These are phyloP conservation scores for Deroplatys truncata DNA, from an alignment of 2,888 invertebrate genomes.

Conservation along the genomic window DNA sequence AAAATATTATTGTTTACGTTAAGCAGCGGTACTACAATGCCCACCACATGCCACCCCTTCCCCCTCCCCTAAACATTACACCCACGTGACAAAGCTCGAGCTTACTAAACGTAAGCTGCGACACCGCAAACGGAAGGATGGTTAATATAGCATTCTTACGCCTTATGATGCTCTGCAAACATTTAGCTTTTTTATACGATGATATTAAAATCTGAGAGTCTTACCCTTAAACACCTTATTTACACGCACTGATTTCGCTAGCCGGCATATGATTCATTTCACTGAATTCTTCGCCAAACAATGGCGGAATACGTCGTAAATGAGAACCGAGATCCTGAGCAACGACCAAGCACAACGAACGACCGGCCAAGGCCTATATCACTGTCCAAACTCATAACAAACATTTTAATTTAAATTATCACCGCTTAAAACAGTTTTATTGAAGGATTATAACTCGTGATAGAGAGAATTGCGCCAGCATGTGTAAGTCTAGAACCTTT, in stretches of 20 bases:
- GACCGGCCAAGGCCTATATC: slow-evolving; percentile 26
- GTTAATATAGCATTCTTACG: background rate
- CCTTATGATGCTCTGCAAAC: background rate
- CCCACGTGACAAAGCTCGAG: slow-evolving; percentile 33
- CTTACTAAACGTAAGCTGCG: slow-evolving; percentile 30
- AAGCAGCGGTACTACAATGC: background rate
- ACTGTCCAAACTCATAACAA: slow-evolving; percentile 22
- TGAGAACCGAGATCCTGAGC: slow-evolving; percentile 22
- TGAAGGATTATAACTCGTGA: background rate
- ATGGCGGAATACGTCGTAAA: slow-evolving; percentile 31
- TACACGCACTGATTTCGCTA: background rate
- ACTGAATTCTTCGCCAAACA: slow-evolving; percentile 27
- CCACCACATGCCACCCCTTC: background rate
- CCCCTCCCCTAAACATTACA: slow-evolving; percentile 21
- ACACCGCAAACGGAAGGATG: slow-evolving; percentile 25
- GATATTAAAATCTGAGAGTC: background rate
- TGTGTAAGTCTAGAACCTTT: background rate
- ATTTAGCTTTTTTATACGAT: background rate
- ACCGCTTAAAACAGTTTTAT: background rate
- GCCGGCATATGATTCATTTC: background rate
- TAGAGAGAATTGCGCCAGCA: background rate
- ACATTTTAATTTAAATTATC: background rate
- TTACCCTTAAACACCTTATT: slow-evolving; percentile 2
- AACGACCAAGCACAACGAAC: slow-evolving; percentile 28
- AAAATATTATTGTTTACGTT: background rate